These are phyloP conservation scores for Sminthurinus aureus DNA, from an alignment of 2,888 invertebrate species.

Conservation along the genomic window DNA sequence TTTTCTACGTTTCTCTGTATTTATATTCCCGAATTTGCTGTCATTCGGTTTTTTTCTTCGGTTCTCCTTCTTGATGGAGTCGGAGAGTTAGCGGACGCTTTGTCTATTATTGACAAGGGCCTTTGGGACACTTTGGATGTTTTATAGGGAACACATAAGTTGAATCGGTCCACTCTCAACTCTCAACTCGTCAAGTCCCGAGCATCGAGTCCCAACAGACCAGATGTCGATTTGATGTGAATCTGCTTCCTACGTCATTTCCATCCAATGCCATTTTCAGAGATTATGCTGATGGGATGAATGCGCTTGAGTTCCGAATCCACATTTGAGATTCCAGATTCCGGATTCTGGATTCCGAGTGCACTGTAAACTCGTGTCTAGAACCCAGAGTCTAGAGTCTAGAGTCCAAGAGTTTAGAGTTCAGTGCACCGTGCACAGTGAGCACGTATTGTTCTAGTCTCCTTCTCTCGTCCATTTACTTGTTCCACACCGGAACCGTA, in stretches of 20 bases:
- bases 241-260: conserved; percentile 15
- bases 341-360: no score
- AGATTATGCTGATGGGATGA: conserved; percentile 20
- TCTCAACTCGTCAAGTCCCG: no score
- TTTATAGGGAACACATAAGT: conserved; percentile 45
- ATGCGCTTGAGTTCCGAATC: no score
- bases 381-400: no score
- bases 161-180: conserved; percentile 24
- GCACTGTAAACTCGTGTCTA: no score
- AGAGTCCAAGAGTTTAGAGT: no score
- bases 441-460: no score
- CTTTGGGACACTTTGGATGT: conserved; percentile 43
- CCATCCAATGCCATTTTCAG: conserved; percentile 28
- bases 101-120: conserved; percentile 50
- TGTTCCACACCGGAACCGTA: no score
- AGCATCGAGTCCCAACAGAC: conserved; percentile 40
- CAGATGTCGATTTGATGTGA: conserved; percentile 48
- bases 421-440: no score
- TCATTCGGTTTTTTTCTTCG: not conserved
- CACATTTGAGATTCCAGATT: no score
- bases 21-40: not conserved
- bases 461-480: no score
- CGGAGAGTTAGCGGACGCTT: conserved; percentile 18
- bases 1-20: not conserved
- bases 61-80: not conserved